Evolutionary conservation across 2,113 vertebrate genomes (phyloP), one percentile per base, ranked within the genome.

Genomic region (Otis tarda): DNA sequence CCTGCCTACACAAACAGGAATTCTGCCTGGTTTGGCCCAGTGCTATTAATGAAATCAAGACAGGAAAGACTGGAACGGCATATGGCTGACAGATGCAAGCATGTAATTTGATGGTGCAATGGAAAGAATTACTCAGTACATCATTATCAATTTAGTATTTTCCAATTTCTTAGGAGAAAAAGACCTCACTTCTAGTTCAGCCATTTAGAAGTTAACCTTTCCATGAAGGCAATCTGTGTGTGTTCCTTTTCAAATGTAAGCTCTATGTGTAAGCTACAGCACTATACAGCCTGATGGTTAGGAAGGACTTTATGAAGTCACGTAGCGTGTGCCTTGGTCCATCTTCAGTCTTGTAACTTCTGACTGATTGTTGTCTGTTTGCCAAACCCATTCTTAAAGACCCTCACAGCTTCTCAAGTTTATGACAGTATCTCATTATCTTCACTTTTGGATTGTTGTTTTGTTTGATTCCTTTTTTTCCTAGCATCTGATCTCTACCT

Each of bases 1-100:
- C 88, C 89, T 95, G 92, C 88, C 95, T 91, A 95, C 94, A 93
- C 92, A 94, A 96, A 96, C 89, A 96, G 94, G 92, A 94, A 94
- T 95, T 96, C 76, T 93, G 86, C 73, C 86, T 77, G 68, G 30
- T 82, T 95, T 94, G 53, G 89, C 69, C 86, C 80, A 91, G 35
- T 63, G 39, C 80, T 93, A 84, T 87, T 96, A 96, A 93, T 87
- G 92, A 96, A 94, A 93, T 90, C 16, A 89, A 90, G 92, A 94
- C 83, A 95, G 90, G 94, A 96, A 96, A 96, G 80, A 78, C 57
- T 92, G 86, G 86, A 94, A 93, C 87, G 95, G 80, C 95, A 96
- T 95, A 95, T 95, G 95, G 95, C 45, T 95, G 92, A 82, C 95
- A 96, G 95, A 97, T 96, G 95, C 92, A 93, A 64, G 83, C 37